phyloP scores from a whole-genome alignment of 2,888 invertebrate genomes.

The Oligia strigilis region DNA sequence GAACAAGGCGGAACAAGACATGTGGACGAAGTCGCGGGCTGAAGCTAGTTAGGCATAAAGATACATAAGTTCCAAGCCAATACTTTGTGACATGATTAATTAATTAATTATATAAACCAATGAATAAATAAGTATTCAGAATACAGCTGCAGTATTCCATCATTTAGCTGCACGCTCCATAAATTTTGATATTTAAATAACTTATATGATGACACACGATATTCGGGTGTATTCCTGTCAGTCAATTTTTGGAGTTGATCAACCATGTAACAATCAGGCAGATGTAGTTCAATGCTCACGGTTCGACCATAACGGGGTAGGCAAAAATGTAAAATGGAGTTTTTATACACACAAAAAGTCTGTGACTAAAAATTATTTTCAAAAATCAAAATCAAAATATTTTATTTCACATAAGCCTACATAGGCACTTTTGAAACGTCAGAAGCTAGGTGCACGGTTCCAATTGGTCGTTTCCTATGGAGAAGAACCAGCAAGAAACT shows the following conservation, averaged over 20 bases:
- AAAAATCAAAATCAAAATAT: too few relatives aligned
- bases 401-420: too few relatives aligned
- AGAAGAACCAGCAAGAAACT: too few relatives aligned
- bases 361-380: too few relatives aligned
- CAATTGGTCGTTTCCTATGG: too few relatives aligned
- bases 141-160: not conserved
- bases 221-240: conserved; percentile 14
- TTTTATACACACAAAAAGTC: too few relatives aligned
- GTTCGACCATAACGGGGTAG: not conserved
- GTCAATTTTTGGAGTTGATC: conserved; percentile 18
- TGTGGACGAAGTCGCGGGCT: too few relatives aligned
- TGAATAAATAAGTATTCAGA: not conserved
- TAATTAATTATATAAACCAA: not conserved
- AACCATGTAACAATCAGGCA: conserved; percentile 7
- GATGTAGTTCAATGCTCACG: not conserved
- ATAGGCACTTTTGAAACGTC: too few relatives aligned
- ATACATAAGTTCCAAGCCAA: not conserved
- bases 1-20: too few relatives aligned
- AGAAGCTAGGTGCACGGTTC: too few relatives aligned
- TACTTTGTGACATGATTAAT: not conserved
- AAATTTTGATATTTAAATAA: conserved; percentile 16
- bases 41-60: too few relatives aligned
- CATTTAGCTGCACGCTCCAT: conserved; percentile 13
- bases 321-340: not conserved
- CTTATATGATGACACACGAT: not conserved